phyloP scores from a whole-genome alignment of 2,888 invertebrate genomes.

The Ecliptopera silaceata region DNA sequence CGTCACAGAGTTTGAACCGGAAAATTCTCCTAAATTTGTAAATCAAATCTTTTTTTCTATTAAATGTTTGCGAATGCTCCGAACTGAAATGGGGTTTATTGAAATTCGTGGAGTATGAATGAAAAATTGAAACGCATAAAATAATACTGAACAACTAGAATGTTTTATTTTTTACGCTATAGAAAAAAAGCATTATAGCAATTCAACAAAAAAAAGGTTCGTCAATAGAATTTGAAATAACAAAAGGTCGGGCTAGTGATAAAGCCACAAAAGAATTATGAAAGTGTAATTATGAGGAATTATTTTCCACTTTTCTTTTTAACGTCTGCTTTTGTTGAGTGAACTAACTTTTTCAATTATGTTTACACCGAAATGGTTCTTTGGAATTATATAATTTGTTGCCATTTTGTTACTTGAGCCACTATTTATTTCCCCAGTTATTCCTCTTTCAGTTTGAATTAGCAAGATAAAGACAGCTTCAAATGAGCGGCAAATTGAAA shows the following conservation, averaged over 20 bases:
- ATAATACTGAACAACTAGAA: background rate
- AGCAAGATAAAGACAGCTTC: constrained; percentile 48
- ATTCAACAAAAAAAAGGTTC: constrained; percentile 24
- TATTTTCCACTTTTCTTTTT: constrained; percentile 30
- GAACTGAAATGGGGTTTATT: background rate
- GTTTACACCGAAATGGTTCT: background rate
- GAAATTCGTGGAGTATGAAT: background rate
- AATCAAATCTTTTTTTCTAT: constrained; percentile 8
- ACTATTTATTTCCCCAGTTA: constrained; percentile 32
- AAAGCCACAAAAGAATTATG: constrained; percentile 36
- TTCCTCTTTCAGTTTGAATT: constrained; percentile 46
- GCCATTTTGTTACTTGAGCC: background rate
- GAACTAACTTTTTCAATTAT: constrained; percentile 22
- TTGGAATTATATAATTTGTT: constrained; percentile 9
- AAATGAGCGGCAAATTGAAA: constrained; percentile 51
- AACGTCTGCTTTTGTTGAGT: constrained; percentile 13
- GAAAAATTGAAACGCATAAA: background rate
- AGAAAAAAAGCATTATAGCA: constrained; percentile 20
- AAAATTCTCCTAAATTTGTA: constrained; percentile 26
- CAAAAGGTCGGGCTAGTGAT: constrained; percentile 36
- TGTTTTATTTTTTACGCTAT: background rate
- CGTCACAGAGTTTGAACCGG: constrained; percentile 16
- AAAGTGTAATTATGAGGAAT: constrained; percentile 37
- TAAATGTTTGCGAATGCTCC: background rate
- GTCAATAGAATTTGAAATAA: constrained; percentile 35